Base-by-base conservation (phyloP, 2,888 invertebrate genomes). In the Amphimallon solstitiale region DNA sequence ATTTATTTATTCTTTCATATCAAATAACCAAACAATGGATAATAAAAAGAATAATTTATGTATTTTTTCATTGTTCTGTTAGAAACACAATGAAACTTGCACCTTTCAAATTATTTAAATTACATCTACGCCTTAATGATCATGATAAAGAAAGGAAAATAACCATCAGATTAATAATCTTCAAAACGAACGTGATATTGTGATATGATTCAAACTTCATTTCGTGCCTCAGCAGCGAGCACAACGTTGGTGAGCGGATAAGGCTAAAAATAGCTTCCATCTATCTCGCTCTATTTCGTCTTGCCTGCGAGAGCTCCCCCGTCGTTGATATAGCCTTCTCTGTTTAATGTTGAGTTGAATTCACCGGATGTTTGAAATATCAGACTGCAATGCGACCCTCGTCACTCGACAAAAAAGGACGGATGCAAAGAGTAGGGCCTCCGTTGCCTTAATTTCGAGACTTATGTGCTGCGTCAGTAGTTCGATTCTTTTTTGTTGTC, bases 381-480 rank as follows among this genome's bases (percentile, higher is more conserved):
- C 56, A 59, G 56, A 43, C 56, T 43, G 2, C 29, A 43, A 14
- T 29, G 43, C 15, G 23, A 59, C 43, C 56, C 40, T 34, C 43
- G 14, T 43, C 43, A 19, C 23, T 59, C 29, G 43, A 29, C 10
- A 59, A 56, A 14, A 43, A 43, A 21, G 29, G 45, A 59, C 56
- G 12, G 29, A 29, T n/a, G n/a, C 29, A 29, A 29, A 29, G 43
- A 43, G 43, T 12, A 9, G 15, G 29, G n/a, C 17, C 17, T 29
- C 14, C 29, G 6, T 7, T 7, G 34, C 56, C 56, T 59, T 59
- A 59, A 59, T 43, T 59, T 59, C 56, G 34, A 59, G 56, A 59
- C 56, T 59, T 59, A 59, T 59, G 23, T 51, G 56, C 56, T 38
- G 43, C 43, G 56, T 59, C 45, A 59, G 56, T 23, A 40, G 43